phyloP scores from a whole-genome alignment of 2,113 vertebrate species.

The Clarias macrocephalus region DNA sequence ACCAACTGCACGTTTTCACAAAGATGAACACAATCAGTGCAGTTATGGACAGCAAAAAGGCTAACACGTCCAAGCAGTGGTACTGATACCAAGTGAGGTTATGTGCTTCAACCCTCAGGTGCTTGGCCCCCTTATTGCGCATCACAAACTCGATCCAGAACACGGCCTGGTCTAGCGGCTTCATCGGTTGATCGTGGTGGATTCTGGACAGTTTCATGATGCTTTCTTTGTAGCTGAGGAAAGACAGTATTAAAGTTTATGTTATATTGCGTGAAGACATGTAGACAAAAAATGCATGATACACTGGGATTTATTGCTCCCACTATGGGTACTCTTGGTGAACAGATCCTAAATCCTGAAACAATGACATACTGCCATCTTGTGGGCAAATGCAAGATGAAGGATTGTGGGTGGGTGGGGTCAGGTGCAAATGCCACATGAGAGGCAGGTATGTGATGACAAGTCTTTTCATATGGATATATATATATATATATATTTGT shows the following conservation, averaged over 20 bases:
- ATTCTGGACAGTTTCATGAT: conserved; percentile 74
- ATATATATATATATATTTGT: no score
- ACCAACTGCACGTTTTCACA: conserved; percentile 69
- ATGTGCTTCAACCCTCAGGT: conserved; percentile 75
- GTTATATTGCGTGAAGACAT: not conserved
- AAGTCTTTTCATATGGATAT: no score
- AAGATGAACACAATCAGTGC: conserved; percentile 56
- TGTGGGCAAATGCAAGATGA: no score
- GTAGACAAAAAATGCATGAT: not conserved
- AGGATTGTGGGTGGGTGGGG: no score
- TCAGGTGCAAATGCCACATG: no score
- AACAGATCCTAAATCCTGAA: no score
- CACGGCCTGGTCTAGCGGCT: conserved; percentile 77
- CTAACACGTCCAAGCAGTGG: conserved; percentile 78
- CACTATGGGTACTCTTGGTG: no score
- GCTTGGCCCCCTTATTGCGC: conserved; percentile 82
- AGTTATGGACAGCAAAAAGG: conserved; percentile 67
- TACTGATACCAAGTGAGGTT: conserved; percentile 81
- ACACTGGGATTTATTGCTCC: no score
- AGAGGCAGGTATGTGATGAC: no score
- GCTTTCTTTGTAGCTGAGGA: conserved; percentile 77
- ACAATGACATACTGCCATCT: no score
- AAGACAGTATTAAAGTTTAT: not conserved
- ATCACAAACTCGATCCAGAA: conserved; percentile 87
- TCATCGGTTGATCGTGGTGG: conserved; percentile 79